Evolutionary conservation across 2,888 invertebrate species (phyloP), one percentile per base, ranked within the genome.

Genomic region (Apocheima hispidaria): DNA sequence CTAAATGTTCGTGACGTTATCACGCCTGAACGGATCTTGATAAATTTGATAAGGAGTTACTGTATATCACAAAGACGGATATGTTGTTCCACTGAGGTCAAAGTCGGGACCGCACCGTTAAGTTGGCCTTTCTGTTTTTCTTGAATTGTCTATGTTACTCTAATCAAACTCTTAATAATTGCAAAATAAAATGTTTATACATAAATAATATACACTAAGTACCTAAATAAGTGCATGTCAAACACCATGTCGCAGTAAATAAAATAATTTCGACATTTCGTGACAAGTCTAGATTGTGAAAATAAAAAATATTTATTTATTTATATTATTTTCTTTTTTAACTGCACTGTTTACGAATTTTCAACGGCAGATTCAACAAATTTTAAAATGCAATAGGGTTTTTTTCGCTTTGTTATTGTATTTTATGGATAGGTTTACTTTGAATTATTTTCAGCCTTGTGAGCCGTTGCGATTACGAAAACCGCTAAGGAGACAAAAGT

Each of bases 401-500:
- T 18, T 4, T 61, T 56, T 48, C 18, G 14, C 36, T 43, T 60
- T 60, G 5, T 43, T 48, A 5, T 10, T 63, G 33, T 33, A 68
- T 69, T 70, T 73, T 50, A 44, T 59, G 64, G 65, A 12, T 78
- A 74, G 76, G 71, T 69, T 79, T 77, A 60, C 71, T 73, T 80
- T 74, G 70, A 52, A 52, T 60, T 57, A 56, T 52, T 62, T 62
- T 62, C 92, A 92, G 92, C 84, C 84, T 63, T 80, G 82, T 74
- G 86, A 87, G 78, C 83, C 87, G 76, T 78, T 76, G 72, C 85
- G 91, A 26, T 78, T 82, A 78, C 74, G 90, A 80, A 92, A 92
- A 83, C 92, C 88, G 52, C 83, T 92, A 63, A 81, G 88, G 63
- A 84, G 92, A 77, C 92, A 92, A 84, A 91, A 88, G 63, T 92